Base-by-base conservation (phyloP, 2,888 invertebrate genomes). In the Alloscopus bannaensis region DNA sequence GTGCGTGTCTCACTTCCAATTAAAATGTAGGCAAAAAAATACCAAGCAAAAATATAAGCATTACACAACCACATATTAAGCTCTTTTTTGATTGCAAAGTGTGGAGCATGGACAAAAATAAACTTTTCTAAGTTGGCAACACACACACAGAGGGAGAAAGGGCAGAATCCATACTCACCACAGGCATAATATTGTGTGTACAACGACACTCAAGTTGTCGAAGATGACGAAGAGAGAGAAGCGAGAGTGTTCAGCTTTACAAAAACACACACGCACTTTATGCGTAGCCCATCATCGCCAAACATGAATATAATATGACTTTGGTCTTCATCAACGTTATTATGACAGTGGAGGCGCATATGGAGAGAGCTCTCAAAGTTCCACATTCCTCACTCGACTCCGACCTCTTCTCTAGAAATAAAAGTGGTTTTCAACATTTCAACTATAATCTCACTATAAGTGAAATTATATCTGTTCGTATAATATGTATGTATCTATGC, bases 181-280 rank as follows among this genome's bases (percentile, higher is more conserved):
- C n/a, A n/a, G n/a, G n/a, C n/a, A n/a, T n/a, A n/a, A n/a, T n/a
- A n/a, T n/a, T n/a, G n/a, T n/a, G n/a, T n/a, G 8, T 45, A 45
- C 64, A 64, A 64, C 62, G 24, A 45, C n/a, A 20, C 47, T n/a
- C 26, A 16, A 45, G 45, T 47, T 64, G 64, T 64, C 45, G 64
- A 45, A 16, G 31, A 59, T 24, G 6, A n/a, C n/a, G 18, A 47
- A 22, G 47, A 6, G n/a, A 60, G 6, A 16, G 29, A 13, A 28
- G 8, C 3, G 2, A 16, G 28, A 60, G 60, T n/a, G n/a, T n/a
- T n/a, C n/a, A n/a, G n/a, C n/a, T n/a, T n/a, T n/a, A n/a, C n/a
- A n/a, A n/a, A n/a, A n/a, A n/a, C n/a, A 60, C 60, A 40, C 60
- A 60, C 40, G 40, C 18, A 60, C 1, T 36, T 60, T 60, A 60